A percentile compares a stretch with the other conserved stretches of the same genome.
These are phyloP conservation scores for Dendrolimus pini DNA, from an alignment of 2,888 invertebrate genomes.

Conservation along the genomic window DNA sequence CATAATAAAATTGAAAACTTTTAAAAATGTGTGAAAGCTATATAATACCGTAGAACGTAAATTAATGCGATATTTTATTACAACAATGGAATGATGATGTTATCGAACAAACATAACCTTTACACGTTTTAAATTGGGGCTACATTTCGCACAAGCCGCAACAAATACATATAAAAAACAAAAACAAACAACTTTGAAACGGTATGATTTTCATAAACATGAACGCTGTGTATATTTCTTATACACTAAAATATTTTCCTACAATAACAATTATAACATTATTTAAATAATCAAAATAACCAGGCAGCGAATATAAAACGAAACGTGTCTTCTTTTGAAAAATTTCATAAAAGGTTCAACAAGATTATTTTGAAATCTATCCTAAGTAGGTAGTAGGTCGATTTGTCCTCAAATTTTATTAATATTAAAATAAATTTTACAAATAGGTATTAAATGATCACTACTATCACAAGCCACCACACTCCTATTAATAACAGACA, in stretches of 20 bases:
- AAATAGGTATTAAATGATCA: conserved; percentile 18
- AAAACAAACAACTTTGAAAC: not conserved
- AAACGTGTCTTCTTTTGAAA: too few relatives aligned
- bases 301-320: not conserved
- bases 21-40: not conserved
- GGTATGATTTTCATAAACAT: not conserved
- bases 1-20: not conserved
- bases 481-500: conserved; percentile 56
- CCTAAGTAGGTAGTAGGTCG: conserved; percentile 8
- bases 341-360: not conserved
- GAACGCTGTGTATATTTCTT: not conserved
- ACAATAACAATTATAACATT: not conserved
- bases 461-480: conserved; percentile 71
- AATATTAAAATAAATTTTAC: conserved; percentile 14
- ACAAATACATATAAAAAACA: not conserved
- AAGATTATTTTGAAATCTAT: not conserved
- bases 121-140: not conserved
- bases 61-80: not conserved
- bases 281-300: not conserved
- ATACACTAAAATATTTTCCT: conserved; percentile 1
- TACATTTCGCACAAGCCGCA: not conserved
- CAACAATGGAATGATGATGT: not conserved
- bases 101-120: not conserved
- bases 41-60: not conserved
- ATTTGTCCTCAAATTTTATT: conserved; percentile 16